phyloP scores from a whole-genome alignment of 2,888 invertebrate genomes.

The Ichneumoninae sp. region DNA sequence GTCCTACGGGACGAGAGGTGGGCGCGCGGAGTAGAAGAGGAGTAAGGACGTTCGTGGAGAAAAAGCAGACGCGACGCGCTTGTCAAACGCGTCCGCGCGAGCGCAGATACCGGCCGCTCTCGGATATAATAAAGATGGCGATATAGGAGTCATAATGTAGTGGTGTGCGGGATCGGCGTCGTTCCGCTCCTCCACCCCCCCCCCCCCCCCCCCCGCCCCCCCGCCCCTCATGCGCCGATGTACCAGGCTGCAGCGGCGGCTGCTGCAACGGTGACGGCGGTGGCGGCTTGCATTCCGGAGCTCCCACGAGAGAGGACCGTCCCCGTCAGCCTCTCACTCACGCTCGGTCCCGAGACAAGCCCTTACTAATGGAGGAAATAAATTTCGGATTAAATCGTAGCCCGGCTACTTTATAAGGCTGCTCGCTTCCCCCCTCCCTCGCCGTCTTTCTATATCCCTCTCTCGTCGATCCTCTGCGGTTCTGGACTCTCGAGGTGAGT shows the following conservation, averaged over 20 bases:
- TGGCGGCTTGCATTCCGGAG: constrained; percentile 80
- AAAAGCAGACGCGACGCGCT: constrained; percentile 71
- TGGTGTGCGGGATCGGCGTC: constrained; percentile 75
- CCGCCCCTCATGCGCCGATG: constrained; percentile 64
- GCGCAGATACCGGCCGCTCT: constrained; percentile 73
- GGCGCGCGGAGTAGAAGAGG: constrained; percentile 40
- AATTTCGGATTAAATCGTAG: constrained; percentile 85
- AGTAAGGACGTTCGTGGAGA: constrained; percentile 64
- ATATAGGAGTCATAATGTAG: constrained; percentile 84
- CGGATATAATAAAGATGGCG: constrained; percentile 83
- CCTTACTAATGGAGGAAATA: constrained; percentile 85
- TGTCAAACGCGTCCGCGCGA: constrained; percentile 78
- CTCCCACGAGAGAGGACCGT: constrained; percentile 74
- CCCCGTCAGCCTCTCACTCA: constrained; percentile 82
- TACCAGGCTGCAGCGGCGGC: constrained; percentile 55
- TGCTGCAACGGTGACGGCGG: constrained; percentile 61
- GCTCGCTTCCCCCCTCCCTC: constrained; percentile 71
- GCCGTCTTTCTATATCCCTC: constrained; percentile 21
- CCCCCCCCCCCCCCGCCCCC: constrained; percentile 29
- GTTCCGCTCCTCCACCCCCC: constrained; percentile 47
- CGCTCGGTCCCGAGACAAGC: constrained; percentile 82
- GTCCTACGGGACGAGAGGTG: constrained; percentile 43
- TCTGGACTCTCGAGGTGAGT: constrained; percentile 51
- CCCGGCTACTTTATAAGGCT: constrained; percentile 84
- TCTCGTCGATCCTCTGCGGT: constrained; percentile 48